Base-by-base conservation (phyloP, 1,140 invertebrate genomes). In the Calliopsis andreniformis region DNA sequence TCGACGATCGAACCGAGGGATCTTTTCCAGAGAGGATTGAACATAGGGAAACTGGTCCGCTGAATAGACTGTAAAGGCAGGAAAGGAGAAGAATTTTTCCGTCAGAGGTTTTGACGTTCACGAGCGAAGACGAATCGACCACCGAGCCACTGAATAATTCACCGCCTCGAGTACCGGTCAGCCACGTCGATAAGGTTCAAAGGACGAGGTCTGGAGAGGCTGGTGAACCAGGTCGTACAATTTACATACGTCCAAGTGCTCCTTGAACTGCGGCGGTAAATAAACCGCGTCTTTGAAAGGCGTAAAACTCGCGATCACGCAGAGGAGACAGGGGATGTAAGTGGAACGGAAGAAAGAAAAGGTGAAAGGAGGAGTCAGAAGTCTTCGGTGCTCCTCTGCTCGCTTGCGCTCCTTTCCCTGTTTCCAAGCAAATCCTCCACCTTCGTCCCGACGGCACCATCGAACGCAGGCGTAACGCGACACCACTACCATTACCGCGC, bases 151-250 rank as follows among this genome's bases (percentile, higher is more conserved):
- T 75, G 61, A 80, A 82, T 82, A 83, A 78, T 83, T 82, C 68
- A 70, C 76, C 23, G 47, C 35, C 59, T 49, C 30, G n/a, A 45
- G 45, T 58, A 61, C 30, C 25, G 63, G 66, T 68, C 79, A 43
- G 63, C 58, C 47, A 53, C 66, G 64, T 79, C 79, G 79, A 79
- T 62, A 80, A 80, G 56, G 58, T 61, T 81, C 79, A 76, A 79
- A 80, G 77, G 62, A 72, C 55, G 39, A 35, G 61, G 49, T 25
- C 20, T 45, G 35, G 42, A 47, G 49, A 53, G 32, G 69, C 49
- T 42, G 45, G 8, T 20, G 32, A 20, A 55, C 10, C 67, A 20
- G 7, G 25, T 76, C 64, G 23, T 76, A 8, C 53, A 69, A 76
- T 76, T 76, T 59, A 25, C 64, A 39, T 10, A 39, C 64, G 64